phyloP scores from a whole-genome alignment of 1,140 invertebrate species.

The Magallana gigas region DNA sequence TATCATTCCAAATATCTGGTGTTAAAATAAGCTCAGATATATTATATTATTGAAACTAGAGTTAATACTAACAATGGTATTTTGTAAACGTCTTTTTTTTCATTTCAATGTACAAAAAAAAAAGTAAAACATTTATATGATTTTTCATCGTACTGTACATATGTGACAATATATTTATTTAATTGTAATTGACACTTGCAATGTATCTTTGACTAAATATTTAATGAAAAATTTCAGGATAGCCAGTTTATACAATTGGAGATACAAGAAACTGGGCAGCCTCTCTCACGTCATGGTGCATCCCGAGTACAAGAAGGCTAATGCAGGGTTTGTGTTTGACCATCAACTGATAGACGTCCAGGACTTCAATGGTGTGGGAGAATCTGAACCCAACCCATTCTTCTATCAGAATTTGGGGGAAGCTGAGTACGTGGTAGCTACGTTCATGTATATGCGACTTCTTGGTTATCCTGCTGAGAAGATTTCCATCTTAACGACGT shows the following conservation, averaged over 20 bases:
- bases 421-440: slow-evolving; percentile 98
- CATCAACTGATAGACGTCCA: slow-evolving; percentile 98
- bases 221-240: slow-evolving; percentile 83
- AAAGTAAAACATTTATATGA: too few species aligned
- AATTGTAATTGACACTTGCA: too few species aligned
- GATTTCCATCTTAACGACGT: slow-evolving; percentile 99
- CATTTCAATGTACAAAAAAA: too few species aligned
- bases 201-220: neutral
- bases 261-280: slow-evolving; percentile 97
- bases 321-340: slow-evolving; percentile 95
- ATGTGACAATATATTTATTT: too few species aligned
- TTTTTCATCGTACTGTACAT: too few species aligned
- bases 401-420: slow-evolving; percentile 99
- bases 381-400: slow-evolving; percentile 98
- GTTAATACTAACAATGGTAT: neutral
- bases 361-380: slow-evolving; percentile 97
- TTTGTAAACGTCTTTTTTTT: too few species aligned
- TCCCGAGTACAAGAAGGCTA: slow-evolving; percentile 92
- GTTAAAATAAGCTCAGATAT: too few species aligned
- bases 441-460: slow-evolving; percentile 99
- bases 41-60: too few species aligned
- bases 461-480: slow-evolving; percentile 98
- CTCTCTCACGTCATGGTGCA: slow-evolving; percentile 90
- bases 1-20: too few species aligned
- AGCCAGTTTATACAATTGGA: slow-evolving; percentile 97